These are phyloP conservation scores for Limenitis camilla DNA, from an alignment of 2,888 invertebrate genomes.

Conservation along the genomic window DNA sequence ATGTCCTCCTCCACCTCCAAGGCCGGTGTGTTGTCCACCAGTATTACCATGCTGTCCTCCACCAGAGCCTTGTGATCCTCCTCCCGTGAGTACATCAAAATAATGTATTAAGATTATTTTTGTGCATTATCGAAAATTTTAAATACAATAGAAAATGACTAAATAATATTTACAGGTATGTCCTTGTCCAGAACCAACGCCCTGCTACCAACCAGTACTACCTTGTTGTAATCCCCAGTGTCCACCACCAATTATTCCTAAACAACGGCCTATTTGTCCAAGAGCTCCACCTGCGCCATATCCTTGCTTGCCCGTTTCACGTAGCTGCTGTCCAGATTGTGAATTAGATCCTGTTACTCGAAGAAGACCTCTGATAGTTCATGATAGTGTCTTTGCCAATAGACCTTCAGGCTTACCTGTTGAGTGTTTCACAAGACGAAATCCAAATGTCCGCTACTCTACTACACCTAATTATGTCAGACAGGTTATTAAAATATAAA, in stretches of 20 bases:
- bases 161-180: slow-evolving; percentile 39
- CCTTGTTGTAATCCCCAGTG: slow-evolving; percentile 68
- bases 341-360: slow-evolving; percentile 72
- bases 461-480: slow-evolving; percentile 50
- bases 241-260: slow-evolving; percentile 68
- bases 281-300: slow-evolving; percentile 58
- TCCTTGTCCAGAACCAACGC: slow-evolving; percentile 58
- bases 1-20: slow-evolving; percentile 43
- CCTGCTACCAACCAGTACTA: slow-evolving; percentile 59
- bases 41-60: slow-evolving; percentile 62
- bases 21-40: slow-evolving; percentile 57
- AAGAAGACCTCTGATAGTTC: slow-evolving; percentile 73
- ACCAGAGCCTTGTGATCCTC: slow-evolving; percentile 57
- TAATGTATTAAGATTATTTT: neutral
- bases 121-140: neutral
- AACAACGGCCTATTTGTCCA: slow-evolving; percentile 64
- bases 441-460: slow-evolving; percentile 48
- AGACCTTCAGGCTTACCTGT: slow-evolving; percentile 46
- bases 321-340: slow-evolving; percentile 60
- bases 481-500: slow-evolving; percentile 31
- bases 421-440: slow-evolving; percentile 28
- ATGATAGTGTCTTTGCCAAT: slow-evolving; percentile 66
- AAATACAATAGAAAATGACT: neutral
- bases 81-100: slow-evolving; percentile 43
- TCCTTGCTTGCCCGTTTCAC: slow-evolving; percentile 65